These are phyloP conservation scores for Bursaphelenchus mucronatus DNA, from an alignment of 1,140 invertebrate genomes.

Conservation along the genomic window DNA sequence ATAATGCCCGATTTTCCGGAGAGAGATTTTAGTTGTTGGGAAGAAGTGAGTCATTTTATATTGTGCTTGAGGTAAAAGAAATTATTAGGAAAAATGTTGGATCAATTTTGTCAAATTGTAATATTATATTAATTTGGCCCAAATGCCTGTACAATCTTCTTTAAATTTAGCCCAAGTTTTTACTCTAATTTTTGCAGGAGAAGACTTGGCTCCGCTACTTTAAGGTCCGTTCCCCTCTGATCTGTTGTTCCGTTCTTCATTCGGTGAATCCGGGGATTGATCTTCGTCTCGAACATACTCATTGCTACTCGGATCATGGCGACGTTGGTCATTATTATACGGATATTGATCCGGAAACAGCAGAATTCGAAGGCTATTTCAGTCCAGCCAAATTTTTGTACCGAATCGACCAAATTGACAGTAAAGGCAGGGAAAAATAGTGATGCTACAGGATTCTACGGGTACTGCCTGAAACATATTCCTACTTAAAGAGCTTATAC, in stretches of 20 bases:
- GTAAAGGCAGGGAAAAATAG: slow-evolving; percentile 1
- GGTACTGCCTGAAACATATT: too few species aligned
- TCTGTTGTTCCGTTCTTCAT: slow-evolving; percentile 12
- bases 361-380: slow-evolving; percentile 16
- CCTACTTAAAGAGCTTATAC: too few species aligned
- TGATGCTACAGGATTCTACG: too few species aligned
- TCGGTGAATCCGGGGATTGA: slow-evolving; percentile 3
- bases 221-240: background rate
- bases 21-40: slow-evolving; percentile 6
- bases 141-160: too few species aligned
- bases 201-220: slow-evolving; percentile 16
- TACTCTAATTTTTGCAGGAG: background rate
- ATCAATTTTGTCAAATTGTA: too few species aligned
- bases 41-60: slow-evolving; percentile 4
- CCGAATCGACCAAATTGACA: slow-evolving; percentile 21
- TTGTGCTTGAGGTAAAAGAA: background rate
- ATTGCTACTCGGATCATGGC: slow-evolving; percentile 10
- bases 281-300: slow-evolving; percentile 19
- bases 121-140: too few species aligned
- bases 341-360: slow-evolving; percentile 9
- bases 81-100: background rate
- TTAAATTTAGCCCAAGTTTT: too few species aligned
- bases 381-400: slow-evolving; percentile 19
- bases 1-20: slow-evolving; percentile 20
- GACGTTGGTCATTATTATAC: slow-evolving; percentile 23